Evolutionary conservation across 2,888 invertebrate species (phyloP).

Genomic region (Noctua pronuba): DNA sequence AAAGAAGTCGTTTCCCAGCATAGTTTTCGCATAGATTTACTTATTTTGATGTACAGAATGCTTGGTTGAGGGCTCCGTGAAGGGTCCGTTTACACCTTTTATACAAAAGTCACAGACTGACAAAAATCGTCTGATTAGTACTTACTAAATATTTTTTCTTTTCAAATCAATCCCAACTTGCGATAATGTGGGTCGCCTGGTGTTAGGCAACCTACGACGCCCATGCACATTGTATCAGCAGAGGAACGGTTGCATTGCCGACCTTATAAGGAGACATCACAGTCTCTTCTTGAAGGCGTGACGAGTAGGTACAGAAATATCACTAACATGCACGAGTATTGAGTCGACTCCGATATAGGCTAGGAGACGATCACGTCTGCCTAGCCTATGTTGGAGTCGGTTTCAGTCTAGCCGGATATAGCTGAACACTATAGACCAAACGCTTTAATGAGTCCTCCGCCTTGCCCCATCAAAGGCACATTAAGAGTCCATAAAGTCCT

Average conservation of each 20-base stretch:
- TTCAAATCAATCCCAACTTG: neutral
- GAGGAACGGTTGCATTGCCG: neutral
- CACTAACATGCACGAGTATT: neutral
- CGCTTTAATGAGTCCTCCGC: too few species aligned
- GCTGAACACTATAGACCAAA: too few species aligned
- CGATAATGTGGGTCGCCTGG: neutral
- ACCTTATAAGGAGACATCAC: slow-evolving; percentile 21
- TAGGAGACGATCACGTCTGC: neutral
- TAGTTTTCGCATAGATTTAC: neutral
- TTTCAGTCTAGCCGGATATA: neutral
- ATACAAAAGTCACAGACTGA: too few species aligned
- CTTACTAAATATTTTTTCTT: neutral
- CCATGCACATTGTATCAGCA: slow-evolving; percentile 16
- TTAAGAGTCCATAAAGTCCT: too few species aligned
- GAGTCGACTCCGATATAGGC: neutral
- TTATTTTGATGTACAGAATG: too few species aligned
- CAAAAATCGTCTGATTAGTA: neutral
- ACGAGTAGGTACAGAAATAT: neutral
- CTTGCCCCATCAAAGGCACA: too few species aligned
- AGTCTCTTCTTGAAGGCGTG: slow-evolving; percentile 5
- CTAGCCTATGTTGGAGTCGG: neutral
- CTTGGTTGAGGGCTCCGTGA: too few species aligned
- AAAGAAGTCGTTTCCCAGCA: too few species aligned
- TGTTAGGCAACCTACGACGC: slow-evolving; percentile 13
- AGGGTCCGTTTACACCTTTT: too few species aligned